These are phyloP conservation scores for Sebastes minor DNA, from an alignment of 2,797 vertebrate species.

Conservation along the genomic window DNA sequence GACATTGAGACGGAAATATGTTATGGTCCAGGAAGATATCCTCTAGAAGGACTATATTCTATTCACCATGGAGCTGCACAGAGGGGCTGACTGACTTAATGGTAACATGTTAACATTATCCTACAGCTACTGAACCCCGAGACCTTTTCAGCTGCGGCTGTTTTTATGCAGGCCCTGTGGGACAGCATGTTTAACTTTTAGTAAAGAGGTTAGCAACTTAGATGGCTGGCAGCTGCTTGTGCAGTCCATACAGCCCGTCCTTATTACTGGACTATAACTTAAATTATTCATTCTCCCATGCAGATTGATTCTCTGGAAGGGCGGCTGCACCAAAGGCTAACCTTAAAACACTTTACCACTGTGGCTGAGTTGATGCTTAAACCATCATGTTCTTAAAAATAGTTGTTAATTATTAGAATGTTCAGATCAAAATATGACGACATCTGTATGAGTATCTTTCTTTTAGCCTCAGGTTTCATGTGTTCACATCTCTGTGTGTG, in stretches of 20 bases:
- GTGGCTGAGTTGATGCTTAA: conserved; percentile 3
- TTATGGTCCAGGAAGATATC: neutral
- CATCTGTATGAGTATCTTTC: conserved; percentile 37
- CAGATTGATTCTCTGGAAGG: conserved; percentile 7
- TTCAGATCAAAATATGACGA: conserved; percentile 23
- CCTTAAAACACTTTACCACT: neutral
- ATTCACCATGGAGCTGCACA: conserved; percentile 2
- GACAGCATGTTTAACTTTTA: conserved; percentile 33
- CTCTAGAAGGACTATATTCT: neutral
- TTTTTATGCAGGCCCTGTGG: conserved; percentile 55
- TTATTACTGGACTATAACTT: neutral
- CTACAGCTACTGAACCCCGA: conserved; percentile 49
- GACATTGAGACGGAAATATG: neutral
- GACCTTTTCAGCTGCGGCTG: conserved; percentile 47
- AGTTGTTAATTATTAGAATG: neutral
- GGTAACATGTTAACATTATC: conserved; percentile 60
- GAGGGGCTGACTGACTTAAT: conserved; percentile 35
- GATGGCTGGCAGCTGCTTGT: conserved; percentile 20
- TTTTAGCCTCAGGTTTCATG: conserved; percentile 52
- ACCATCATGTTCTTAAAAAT: neutral
- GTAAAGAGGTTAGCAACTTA: conserved; percentile 31
- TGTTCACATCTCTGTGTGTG: conserved; percentile 38
- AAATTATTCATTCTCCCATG: conserved; percentile 34
- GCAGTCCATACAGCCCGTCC: conserved; percentile 15
- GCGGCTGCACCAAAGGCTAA: neutral